Base-by-base conservation (phyloP, 2,888 invertebrate genomes). In the Mythimna vitellina region DNA sequence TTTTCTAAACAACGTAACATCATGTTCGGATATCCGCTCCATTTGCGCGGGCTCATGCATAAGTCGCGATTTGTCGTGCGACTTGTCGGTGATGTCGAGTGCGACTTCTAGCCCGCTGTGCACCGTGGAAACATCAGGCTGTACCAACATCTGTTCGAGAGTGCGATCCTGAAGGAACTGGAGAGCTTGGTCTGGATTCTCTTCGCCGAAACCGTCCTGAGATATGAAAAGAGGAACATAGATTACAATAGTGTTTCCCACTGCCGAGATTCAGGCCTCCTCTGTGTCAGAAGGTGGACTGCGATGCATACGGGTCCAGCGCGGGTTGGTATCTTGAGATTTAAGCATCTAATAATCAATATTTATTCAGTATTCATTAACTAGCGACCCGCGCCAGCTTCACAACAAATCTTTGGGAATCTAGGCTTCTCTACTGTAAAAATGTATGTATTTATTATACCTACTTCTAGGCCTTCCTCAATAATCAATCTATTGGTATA, bases 161-260 rank as follows among this genome's bases (percentile, higher is more conserved):
- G 93, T 92, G n/a, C 90, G 89, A 56, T 95, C 92, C 1, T 81
- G 87, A 0, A 93, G 79, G 6, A 87, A 57, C n/a, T 90, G 89
- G 0, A 93, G 51, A 0, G 88, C 85, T 77, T 91, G 92, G 0
- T 93, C 91, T 0, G 89, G 90, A 42, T 92, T 88, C 72, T 94
- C 92, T 82, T 96, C 96, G 2, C 95, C 96, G 73, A 96, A 96
- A 1, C 93, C 93, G 53, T 95, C 95, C 96, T 96, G 20, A 51
- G 25, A 51, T 51, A 54, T 53, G 29, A 22, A 20, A 70, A 9
- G 1, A 32, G 25, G n/a, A 25, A 64, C n/a, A 54, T 42, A 14
- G 32, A 29, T 12, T 62, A 29, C 12, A 17, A 9, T 25, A 32
- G 35, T 32, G 35, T 35, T 35, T 56, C 8, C 29, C 17, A 17